Conservation (phyloP, 1,140 invertebrate species). For the Ceratoteleas bidentatus region DNA sequence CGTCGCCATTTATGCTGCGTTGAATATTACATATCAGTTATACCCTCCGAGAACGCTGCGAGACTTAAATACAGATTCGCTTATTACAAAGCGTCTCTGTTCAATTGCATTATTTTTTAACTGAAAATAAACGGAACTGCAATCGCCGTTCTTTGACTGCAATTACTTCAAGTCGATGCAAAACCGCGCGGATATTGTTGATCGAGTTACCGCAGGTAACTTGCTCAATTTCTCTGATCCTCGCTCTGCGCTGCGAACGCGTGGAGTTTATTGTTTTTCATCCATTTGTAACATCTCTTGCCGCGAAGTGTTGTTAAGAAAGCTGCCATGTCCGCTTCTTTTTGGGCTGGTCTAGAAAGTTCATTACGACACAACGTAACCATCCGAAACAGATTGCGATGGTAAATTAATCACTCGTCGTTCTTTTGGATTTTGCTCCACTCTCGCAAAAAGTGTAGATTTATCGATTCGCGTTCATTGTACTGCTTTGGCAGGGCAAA, state of each 20-base stretch:
- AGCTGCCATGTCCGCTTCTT: conserved; percentile 49
- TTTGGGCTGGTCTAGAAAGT: conserved; percentile 57
- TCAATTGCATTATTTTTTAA: not conserved
- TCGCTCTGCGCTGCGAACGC: conserved; percentile 6
- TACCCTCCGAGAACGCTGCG: not conserved
- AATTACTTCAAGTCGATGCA: not conserved
- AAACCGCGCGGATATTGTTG: not conserved
- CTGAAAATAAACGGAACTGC: no score
- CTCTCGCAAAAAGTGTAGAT: no score
- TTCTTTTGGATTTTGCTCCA: not conserved
- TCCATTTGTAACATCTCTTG: conserved; percentile 29
- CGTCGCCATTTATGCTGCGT: not conserved
- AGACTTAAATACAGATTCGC: not conserved
- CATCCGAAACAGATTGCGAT: conserved; percentile 57
- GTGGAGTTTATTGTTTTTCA: conserved; percentile 21
- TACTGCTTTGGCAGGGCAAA: no score
- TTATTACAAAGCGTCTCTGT: not conserved
- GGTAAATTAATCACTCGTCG: conserved; percentile 39
- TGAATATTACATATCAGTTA: conserved; percentile 12
- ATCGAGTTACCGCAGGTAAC: not conserved
- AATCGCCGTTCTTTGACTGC: not conserved
- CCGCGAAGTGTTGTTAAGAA: conserved; percentile 40
- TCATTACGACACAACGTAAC: conserved; percentile 59
- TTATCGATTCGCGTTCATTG: no score
- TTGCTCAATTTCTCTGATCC: conserved; percentile 9